phyloP scores from a whole-genome alignment of 2,888 invertebrate species.

The Isoperla grammatica region DNA sequence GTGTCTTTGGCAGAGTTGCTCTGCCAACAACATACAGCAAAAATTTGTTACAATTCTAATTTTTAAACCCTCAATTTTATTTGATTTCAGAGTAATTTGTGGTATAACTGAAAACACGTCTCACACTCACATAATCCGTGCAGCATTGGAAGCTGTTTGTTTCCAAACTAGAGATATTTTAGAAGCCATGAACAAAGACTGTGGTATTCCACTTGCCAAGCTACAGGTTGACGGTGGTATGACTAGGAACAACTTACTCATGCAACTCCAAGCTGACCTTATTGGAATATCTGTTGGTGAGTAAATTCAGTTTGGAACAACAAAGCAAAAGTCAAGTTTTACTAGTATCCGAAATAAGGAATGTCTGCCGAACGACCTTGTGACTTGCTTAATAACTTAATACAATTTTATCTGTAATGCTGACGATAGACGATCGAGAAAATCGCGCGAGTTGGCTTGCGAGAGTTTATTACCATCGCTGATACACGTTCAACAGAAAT shows the following conservation, averaged over 20 bases:
- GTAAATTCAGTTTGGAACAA: too few relatives aligned
- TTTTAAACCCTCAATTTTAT: not conserved
- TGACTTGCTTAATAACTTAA: too few relatives aligned
- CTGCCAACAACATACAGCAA: too few relatives aligned
- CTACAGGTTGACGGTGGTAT: constrained; percentile 95
- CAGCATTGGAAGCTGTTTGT: constrained; percentile 90
- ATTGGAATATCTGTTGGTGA: constrained; percentile 75
- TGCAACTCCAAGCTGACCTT: constrained; percentile 94
- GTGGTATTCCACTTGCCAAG: constrained; percentile 65
- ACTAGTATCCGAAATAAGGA: too few relatives aligned
- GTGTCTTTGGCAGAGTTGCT: too few relatives aligned
- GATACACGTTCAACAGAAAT: too few relatives aligned
- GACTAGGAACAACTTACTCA: constrained; percentile 82
- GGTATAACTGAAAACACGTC: constrained; percentile 88
- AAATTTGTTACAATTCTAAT: too few relatives aligned
- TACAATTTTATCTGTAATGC: too few relatives aligned
- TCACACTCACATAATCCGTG: constrained; percentile 81
- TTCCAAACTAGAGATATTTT: constrained; percentile 92
- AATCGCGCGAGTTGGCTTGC: too few relatives aligned
- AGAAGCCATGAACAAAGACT: constrained; percentile 89
- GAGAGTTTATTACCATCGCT: too few relatives aligned
- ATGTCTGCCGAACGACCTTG: too few relatives aligned
- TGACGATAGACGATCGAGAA: too few relatives aligned
- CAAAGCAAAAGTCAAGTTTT: not conserved
- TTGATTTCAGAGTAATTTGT: constrained; percentile 70